Percentiles rank a stretch among this genome's conserved stretches.
These are phyloP conservation scores for Drosophila varians DNA, from an alignment of 1,140 invertebrate genomes.

Conservation along the genomic window DNA sequence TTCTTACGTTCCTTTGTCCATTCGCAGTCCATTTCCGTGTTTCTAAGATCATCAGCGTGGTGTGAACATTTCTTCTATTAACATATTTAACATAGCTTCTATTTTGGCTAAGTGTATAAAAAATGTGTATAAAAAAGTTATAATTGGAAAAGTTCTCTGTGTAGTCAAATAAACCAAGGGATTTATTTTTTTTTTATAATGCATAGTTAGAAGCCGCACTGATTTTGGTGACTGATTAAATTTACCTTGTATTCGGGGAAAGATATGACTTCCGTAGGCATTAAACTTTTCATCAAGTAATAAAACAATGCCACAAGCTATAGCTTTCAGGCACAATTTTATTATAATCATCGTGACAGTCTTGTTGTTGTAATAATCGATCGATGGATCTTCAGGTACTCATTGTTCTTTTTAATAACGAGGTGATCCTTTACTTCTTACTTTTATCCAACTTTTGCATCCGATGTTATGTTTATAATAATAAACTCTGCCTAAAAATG, in stretches of 20 bases:
- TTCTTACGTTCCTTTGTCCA: no score
- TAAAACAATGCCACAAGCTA: not conserved
- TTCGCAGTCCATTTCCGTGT: no score
- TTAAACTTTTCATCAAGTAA: not conserved
- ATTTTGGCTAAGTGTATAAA: no score
- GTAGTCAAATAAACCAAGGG: no score
- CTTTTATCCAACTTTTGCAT: not conserved
- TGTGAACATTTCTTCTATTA: no score
- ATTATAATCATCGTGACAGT: not conserved
- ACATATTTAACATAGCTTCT: no score
- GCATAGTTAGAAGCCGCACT: no score
- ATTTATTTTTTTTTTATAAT: no score
- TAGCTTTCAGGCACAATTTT: not conserved
- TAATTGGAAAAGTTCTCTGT: no score
- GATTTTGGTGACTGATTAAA: no score
- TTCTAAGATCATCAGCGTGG: no score
- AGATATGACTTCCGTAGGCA: not conserved
- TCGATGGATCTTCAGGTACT: not conserved
- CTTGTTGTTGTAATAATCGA: not conserved
- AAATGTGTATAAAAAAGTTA: no score
- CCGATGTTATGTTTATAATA: not conserved
- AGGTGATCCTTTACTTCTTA: not conserved
- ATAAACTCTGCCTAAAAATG: not conserved
- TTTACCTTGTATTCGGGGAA: not conserved
- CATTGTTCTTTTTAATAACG: not conserved